Base-by-base conservation (phyloP, 2,797 vertebrate genomes). In the Distichodus sexfasciatus region DNA sequence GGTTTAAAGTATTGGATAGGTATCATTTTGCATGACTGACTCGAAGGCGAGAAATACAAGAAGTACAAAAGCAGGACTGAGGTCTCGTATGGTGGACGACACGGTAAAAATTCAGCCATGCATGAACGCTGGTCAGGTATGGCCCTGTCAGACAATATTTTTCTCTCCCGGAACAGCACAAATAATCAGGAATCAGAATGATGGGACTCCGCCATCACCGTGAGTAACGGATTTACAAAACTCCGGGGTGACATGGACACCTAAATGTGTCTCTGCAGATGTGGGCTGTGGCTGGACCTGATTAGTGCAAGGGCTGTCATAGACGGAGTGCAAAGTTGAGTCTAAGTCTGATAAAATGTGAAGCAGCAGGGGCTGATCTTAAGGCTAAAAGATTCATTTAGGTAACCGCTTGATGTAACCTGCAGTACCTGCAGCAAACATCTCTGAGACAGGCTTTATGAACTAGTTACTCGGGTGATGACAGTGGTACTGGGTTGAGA, bases 71-170 rank as follows among this genome's bases (percentile, higher is more conserved):
- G 4, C n/a, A 60, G 44, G 40, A 50, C 6, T 36, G 6, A 29
- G 15, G 9, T 28, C 28, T 40, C 66, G 26, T 21, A 29, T 24
- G 46, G 15, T 50, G 40, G 23, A 55, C 24, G 17, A 40, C 53
- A 55, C 67, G 41, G 31, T 59, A 48, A 58, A 47, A 58, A 41
- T 44, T 26, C 35, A 74, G 35, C 21, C 66, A 66, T 66, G 48
- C 55, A 65, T 70, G 53, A 61, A 68, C 53, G 58, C 38, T 51
- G 48, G 55, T 76, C 62, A 65, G 71, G 69, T 69, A 57, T 40
- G 71, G 69, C 10, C 46, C 19, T 65, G 71, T 69, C 40, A 10
- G 54, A 58, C 19, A 48, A 23, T 40, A 29, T 69, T 63, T 47
- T 54, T 35, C 3, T 64, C 68, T 60, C 64, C 23, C 17, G 7